phyloP scores from a whole-genome alignment of 2,113 vertebrate species.

The Protobothrops mucrosquamatus region DNA sequence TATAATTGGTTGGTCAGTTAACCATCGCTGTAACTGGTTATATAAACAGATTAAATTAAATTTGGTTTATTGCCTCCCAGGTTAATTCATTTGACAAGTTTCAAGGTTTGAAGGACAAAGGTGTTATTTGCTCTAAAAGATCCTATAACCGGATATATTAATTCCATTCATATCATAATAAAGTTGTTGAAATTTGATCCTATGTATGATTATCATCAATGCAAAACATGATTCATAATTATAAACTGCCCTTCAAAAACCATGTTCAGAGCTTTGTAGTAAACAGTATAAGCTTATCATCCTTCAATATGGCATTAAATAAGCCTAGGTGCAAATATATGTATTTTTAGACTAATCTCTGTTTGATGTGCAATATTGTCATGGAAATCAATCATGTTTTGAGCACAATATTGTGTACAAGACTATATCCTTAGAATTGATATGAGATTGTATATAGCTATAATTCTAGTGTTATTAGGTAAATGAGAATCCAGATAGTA shows the following conservation, averaged over 20 bases:
- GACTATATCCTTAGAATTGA: neutral
- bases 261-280: neutral
- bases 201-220: neutral
- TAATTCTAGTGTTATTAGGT: neutral
- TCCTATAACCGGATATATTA: neutral
- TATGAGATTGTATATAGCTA: neutral
- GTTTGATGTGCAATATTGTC: neutral
- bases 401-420: neutral
- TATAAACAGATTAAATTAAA: neutral
- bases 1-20: neutral
- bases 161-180: neutral
- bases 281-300: neutral
- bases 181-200: neutral
- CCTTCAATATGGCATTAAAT: neutral
- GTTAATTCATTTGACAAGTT: neutral
- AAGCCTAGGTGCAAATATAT: neutral
- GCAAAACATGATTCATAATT: neutral
- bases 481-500: neutral
- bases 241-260: neutral
- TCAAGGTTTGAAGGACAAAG: neutral
- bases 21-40: neutral
- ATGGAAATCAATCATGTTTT: conserved; percentile 6
- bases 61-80: neutral
- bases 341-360: neutral
- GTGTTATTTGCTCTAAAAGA: neutral